phyloP scores from a whole-genome alignment of 2,888 invertebrate species.

The Epinotia ramella region DNA sequence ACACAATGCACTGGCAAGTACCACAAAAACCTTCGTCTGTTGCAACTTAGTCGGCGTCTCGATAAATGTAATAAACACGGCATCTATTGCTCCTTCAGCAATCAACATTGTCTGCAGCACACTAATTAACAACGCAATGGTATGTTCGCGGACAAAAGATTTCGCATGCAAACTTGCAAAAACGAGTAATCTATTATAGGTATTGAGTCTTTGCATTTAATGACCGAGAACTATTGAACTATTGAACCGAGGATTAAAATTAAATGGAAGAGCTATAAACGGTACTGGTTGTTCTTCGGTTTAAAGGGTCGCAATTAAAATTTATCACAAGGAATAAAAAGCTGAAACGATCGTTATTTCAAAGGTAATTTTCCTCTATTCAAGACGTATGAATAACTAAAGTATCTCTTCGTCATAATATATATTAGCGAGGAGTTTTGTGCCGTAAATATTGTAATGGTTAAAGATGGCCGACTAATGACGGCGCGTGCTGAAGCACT shows the following conservation, averaged over 20 bases:
- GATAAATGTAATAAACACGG: constrained; percentile 24
- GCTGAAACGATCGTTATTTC: constrained; percentile 54
- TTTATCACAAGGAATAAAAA: constrained; percentile 69
- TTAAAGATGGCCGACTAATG: constrained; percentile 12
- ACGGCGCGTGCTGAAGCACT: neutral
- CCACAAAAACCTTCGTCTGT: constrained; percentile 38
- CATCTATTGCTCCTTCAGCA: constrained; percentile 42
- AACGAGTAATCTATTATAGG: constrained; percentile 48
- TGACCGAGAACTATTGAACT: constrained; percentile 62
- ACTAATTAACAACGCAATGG: constrained; percentile 45
- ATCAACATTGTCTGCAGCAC: constrained; percentile 31
- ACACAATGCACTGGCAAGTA: constrained; percentile 61
- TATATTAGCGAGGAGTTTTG: constrained; percentile 17
- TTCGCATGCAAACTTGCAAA: constrained; percentile 40
- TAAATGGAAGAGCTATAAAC: constrained; percentile 58
- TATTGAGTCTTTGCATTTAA: constrained; percentile 51
- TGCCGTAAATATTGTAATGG: constrained; percentile 23
- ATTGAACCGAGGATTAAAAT: constrained; percentile 66
- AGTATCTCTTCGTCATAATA: constrained; percentile 17
- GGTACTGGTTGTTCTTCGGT: constrained; percentile 56
- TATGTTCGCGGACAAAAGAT: constrained; percentile 32
- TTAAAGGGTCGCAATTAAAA: constrained; percentile 69
- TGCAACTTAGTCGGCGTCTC: constrained; percentile 38
- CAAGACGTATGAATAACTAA: constrained; percentile 50
- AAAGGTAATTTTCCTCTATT: constrained; percentile 62